Base-by-base conservation (phyloP, 2,797 vertebrate species). In the Tolypeutes matacus region DNA sequence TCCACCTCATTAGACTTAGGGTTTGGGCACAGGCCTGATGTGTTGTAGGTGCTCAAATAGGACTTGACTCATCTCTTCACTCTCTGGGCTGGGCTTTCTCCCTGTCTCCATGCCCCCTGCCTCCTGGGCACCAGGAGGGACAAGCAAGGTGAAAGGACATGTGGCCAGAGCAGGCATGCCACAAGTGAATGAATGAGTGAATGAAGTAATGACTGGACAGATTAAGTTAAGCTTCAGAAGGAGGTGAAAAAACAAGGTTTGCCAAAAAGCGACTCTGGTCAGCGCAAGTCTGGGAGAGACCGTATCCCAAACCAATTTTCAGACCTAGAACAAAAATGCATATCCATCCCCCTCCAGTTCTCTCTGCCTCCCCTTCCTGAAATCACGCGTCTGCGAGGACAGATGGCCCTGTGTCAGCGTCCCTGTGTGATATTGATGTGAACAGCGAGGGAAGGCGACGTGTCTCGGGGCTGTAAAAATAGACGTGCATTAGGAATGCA, bases 391-490 rank as follows among this genome's bases (percentile, higher is more conserved):
- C 67, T 94, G n/a, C 0, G 25, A 90, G 93, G 92, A 97, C 96
- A 97, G 84, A 97, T 91, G 92, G 96, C 88, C 91, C 49, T 46
- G 62, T 93, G 91, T 96, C 96, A 97, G 96, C 86, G 84, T 97
- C 93, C 96, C 96, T 49, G 91, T 91, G 93, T 93, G 39, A 91
- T 80, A 75, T 95, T 90, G 96, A 96, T 91, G 84, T 96, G 96
- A 95, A 94, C 94, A 94, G 92, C 25, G 27, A 96, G 93, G 95
- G 83, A 85, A 97, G 95, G 91, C 95, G 27, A 89, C 12, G 23
- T 64, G 97, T 96, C 95, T 96, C 94, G 58, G 96, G 93, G 91
- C 86, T 96, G 80, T 87, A 96, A 96, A 96, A 97, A 95, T 96
- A 97, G 95, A 92, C 34, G 4, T 8, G 77, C 93, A 29, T 91